Conservation (phyloP, 2,888 invertebrate species). For the Drosophila merina region DNA sequence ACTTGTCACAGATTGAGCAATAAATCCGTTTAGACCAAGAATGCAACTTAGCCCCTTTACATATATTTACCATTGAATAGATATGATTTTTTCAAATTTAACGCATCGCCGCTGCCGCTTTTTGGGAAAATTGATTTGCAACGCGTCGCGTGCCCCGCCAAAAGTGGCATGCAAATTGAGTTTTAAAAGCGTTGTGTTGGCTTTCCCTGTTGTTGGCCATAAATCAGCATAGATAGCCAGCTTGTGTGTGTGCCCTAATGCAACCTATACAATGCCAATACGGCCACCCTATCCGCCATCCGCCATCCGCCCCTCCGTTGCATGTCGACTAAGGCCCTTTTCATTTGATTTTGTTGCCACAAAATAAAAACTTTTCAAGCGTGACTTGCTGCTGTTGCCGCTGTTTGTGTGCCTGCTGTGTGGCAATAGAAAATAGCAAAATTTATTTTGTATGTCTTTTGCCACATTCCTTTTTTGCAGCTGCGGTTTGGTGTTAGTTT, state of each 20-base stretch:
- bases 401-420: slow-evolving; percentile 46
- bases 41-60: slow-evolving; percentile 23
- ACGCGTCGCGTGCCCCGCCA: slow-evolving; percentile 41
- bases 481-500: slow-evolving; percentile 49
- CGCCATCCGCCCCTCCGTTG: slow-evolving; percentile 18
- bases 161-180: slow-evolving; percentile 78
- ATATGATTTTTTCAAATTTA: slow-evolving; percentile 75
- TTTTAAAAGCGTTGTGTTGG: slow-evolving; percentile 65
- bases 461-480: slow-evolving; percentile 58
- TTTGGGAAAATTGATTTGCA: slow-evolving; percentile 46
- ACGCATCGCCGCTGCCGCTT: slow-evolving; percentile 71
- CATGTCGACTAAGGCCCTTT: slow-evolving; percentile 61
- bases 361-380: slow-evolving; percentile 75
- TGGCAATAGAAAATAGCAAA: slow-evolving; percentile 71
- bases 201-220: slow-evolving; percentile 56
- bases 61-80: slow-evolving; percentile 30
- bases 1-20: slow-evolving; percentile 50
- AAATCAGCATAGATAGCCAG: slow-evolving; percentile 69
- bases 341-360: slow-evolving; percentile 74
- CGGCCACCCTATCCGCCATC: background rate
- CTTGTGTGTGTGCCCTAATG: slow-evolving; percentile 52
- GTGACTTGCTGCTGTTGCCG: slow-evolving; percentile 64
- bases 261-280: slow-evolving; percentile 49
- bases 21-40: slow-evolving; percentile 63
- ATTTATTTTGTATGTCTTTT: slow-evolving; percentile 66